These are phyloP conservation scores for Huso huso DNA, from an alignment of 2,797 vertebrate genomes.

Conservation along the genomic window DNA sequence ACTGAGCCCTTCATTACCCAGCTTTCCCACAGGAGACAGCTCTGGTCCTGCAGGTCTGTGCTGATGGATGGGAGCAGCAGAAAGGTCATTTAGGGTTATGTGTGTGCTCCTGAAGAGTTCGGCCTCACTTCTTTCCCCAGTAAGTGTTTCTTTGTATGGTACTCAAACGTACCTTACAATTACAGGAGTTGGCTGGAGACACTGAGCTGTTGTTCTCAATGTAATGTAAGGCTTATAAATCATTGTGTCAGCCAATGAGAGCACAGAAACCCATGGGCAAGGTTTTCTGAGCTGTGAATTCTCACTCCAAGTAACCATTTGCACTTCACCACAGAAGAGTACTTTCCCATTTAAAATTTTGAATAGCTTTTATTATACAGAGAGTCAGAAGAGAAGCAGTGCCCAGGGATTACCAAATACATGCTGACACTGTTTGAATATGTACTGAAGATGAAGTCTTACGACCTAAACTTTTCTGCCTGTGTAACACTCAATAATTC, in stretches of 20 bases:
- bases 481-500: no score
- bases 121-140: not conserved
- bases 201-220: constrained; percentile 62
- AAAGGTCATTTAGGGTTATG: not conserved
- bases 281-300: constrained; percentile 36
- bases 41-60: not conserved
- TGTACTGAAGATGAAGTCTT: constrained; percentile 47
- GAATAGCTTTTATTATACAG: not conserved
- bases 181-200: constrained; percentile 22
- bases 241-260: constrained; percentile 69
- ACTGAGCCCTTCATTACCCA: not conserved
- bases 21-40: not conserved
- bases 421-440: constrained; percentile 14
- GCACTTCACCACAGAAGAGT: constrained; percentile 37
- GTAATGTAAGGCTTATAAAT: constrained; percentile 67
- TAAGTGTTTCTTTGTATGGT: not conserved
- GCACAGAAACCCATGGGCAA: constrained; percentile 53
- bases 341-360: constrained; percentile 13
- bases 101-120: not conserved
- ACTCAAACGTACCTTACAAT: not conserved
- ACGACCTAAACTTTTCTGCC: no score
- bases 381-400: no score
- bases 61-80: not conserved
- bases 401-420: no score
- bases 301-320: constrained; percentile 37